These are phyloP conservation scores for Salvelinus sp. DNA, from an alignment of 2,113 vertebrate genomes.

Conservation along the genomic window DNA sequence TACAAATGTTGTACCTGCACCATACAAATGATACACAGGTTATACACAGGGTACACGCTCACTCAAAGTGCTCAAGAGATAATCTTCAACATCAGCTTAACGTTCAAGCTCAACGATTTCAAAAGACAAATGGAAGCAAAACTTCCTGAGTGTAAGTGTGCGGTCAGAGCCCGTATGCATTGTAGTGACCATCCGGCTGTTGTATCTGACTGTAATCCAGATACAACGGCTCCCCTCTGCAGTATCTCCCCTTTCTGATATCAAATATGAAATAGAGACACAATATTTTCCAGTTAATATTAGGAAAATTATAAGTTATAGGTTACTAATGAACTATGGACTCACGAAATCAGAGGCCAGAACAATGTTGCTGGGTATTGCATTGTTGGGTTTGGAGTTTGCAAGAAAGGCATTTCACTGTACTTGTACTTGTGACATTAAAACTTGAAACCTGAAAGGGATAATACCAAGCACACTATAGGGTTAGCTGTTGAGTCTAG, in stretches of 20 bases:
- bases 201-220: background rate
- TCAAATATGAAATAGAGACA: too few relatives aligned
- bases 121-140: background rate
- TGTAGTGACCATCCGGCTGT: background rate
- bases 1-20: background rate
- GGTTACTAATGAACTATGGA: background rate
- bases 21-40: too few relatives aligned
- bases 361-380: background rate
- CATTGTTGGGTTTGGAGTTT: too few relatives aligned
- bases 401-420: too few relatives aligned
- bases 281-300: background rate
- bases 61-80: too few relatives aligned
- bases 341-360: background rate
- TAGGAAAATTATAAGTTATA: background rate
- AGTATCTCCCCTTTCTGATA: constrained; percentile 1
- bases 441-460: background rate
- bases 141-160: background rate
- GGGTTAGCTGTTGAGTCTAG: background rate
- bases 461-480: background rate
- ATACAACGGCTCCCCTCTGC: constrained; percentile 34
- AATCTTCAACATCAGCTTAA: background rate
- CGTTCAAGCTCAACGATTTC: background rate
- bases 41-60: constrained; percentile 23
- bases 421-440: too few relatives aligned
- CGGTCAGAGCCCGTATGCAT: background rate